phyloP scores from a whole-genome alignment of 2,113 vertebrate genomes.

The Bujurquina vittata region DNA sequence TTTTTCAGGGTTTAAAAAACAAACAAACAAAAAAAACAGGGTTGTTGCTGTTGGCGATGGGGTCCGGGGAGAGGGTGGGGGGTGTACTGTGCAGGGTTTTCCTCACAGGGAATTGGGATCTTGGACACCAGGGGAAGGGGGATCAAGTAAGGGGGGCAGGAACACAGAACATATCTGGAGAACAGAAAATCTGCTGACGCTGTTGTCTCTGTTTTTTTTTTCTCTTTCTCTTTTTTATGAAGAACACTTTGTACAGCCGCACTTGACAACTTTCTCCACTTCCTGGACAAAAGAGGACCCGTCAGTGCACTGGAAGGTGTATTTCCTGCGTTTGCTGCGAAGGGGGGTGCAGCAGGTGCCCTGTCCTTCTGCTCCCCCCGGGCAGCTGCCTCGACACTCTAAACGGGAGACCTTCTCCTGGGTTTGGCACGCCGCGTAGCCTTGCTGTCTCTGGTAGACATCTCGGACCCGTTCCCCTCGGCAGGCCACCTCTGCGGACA shows the following conservation, averaged over 20 bases:
- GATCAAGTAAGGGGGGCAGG: slow-evolving; percentile 64
- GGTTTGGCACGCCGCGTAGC: slow-evolving; percentile 97
- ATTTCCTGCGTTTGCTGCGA: slow-evolving; percentile 97
- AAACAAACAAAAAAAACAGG: slow-evolving; percentile 48
- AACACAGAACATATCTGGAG: slow-evolving; percentile 64
- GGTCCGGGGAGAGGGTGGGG: background rate
- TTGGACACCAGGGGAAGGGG: slow-evolving; percentile 21
- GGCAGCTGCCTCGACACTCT: slow-evolving; percentile 92
- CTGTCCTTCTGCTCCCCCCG: slow-evolving; percentile 74
- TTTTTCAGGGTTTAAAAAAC: slow-evolving; percentile 43
- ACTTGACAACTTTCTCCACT: slow-evolving; percentile 97
- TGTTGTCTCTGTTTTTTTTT: slow-evolving; percentile 46
- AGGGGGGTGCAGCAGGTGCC: slow-evolving; percentile 91
- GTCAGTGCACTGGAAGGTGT: slow-evolving; percentile 97
- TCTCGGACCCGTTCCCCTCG: slow-evolving; percentile 97
- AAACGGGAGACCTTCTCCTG: slow-evolving; percentile 97
- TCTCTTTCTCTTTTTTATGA: slow-evolving; percentile 77
- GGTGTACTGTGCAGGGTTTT: slow-evolving; percentile 28
- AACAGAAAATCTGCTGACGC: slow-evolving; percentile 53
- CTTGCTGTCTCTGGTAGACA: slow-evolving; percentile 98
- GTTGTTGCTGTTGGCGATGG: slow-evolving; percentile 6
- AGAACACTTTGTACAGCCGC: slow-evolving; percentile 93
- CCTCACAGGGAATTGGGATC: slow-evolving; percentile 34
- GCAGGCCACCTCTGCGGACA: slow-evolving; percentile 91
- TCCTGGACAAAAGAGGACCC: slow-evolving; percentile 97